Evolutionary conservation across 2,797 vertebrate species (phyloP).

Genomic region (Poecilia gillii): DNA sequence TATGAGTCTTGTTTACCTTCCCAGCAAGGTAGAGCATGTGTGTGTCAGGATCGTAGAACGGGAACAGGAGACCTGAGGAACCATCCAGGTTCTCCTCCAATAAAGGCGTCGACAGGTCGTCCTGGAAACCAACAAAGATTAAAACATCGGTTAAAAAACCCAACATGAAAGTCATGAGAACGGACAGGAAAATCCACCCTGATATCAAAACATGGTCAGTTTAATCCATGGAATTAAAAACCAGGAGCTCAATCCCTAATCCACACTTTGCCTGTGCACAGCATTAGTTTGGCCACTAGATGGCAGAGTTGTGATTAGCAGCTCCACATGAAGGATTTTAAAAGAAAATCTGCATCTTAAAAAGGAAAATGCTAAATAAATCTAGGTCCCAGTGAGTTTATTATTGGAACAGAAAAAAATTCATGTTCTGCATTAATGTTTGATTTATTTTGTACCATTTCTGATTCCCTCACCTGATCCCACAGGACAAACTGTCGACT

Average conservation of each 20-base stretch:
- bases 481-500: conserved; percentile 84
- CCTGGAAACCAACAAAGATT: conserved; percentile 74
- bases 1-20: conserved; percentile 80
- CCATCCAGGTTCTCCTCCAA: conserved; percentile 93
- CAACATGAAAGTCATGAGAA: conserved; percentile 6
- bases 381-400: background rate
- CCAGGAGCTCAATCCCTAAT: conserved; percentile 60
- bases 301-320: conserved; percentile 50
- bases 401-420: background rate
- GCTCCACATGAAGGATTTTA: background rate
- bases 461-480: conserved; percentile 70
- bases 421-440: background rate
- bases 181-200: conserved; percentile 9
- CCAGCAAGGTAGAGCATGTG: conserved; percentile 97
- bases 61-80: conserved; percentile 92
- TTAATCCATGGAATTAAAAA: conserved; percentile 60
- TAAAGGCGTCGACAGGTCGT: conserved; percentile 90
- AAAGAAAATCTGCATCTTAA: background rate
- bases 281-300: conserved; percentile 63
- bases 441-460: background rate
- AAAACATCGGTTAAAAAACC: background rate
- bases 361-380: background rate
- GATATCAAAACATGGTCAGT: conserved; percentile 36
- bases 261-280: conserved; percentile 21
- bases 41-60: conserved; percentile 95